A percentile compares a stretch with the other conserved stretches of the same genome.
Conservation (phyloP, 2,113 vertebrate genomes). For the Gobiocypris rarus region DNA sequence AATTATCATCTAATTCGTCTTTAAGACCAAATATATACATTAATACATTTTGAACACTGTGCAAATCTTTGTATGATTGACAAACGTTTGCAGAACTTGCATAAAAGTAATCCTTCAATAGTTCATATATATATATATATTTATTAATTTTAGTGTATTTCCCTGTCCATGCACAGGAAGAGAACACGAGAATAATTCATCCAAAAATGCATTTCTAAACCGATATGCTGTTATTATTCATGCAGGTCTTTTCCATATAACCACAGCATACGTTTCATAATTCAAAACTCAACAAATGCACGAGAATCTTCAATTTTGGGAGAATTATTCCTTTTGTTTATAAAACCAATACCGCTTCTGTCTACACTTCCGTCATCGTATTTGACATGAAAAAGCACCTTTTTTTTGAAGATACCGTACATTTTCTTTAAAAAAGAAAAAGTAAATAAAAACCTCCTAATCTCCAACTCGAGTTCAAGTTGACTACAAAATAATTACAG, state of each 20-base stretch:
- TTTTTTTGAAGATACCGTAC: conserved; percentile 33
- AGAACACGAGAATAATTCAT: not conserved
- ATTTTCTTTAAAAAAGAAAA: conserved; percentile 39
- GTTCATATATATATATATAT: not conserved
- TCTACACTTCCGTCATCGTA: not conserved
- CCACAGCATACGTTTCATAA: not conserved
- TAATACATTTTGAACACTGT: conserved; percentile 51
- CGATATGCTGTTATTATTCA: not conserved
- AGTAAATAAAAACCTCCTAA: conserved; percentile 45
- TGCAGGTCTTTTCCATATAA: not conserved
- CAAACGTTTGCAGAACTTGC: conserved; percentile 51
- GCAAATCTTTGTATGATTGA: conserved; percentile 54
- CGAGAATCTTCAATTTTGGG: not conserved
- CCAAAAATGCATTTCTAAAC: not conserved
- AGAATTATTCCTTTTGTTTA: not conserved
- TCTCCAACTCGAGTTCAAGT: conserved; percentile 38
- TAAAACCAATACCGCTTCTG: not conserved
- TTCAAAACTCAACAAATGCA: not conserved
- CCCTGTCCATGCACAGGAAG: conserved; percentile 26
- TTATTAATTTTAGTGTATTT: conserved; percentile 20
- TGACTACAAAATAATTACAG: conserved; percentile 62
- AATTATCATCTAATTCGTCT: conserved; percentile 40
- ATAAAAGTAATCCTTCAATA: conserved; percentile 42
- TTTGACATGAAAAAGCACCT: conserved; percentile 46
- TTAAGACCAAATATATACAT: conserved; percentile 52